Conservation (phyloP, 1,140 invertebrate species). For the Cylas formicarius region DNA sequence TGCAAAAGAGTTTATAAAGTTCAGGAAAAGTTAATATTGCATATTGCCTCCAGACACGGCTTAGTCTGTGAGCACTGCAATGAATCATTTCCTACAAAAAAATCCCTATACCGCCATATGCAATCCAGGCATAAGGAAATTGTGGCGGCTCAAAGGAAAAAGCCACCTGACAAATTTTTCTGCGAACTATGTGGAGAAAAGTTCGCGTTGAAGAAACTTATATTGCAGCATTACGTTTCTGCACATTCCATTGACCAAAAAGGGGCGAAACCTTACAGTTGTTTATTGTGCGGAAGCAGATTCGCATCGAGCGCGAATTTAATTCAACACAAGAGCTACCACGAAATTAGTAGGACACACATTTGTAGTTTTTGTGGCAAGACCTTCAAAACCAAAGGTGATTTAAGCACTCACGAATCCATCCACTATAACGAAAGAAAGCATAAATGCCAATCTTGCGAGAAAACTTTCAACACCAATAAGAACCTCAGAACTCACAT, state of each 20-base stretch:
- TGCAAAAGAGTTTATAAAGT: not conserved
- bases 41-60: too few relatives aligned
- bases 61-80: constrained; percentile 15
- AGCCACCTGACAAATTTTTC: constrained; percentile 17
- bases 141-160: constrained; percentile 8
- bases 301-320: constrained; percentile 26
- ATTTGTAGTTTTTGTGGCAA: constrained; percentile 51
- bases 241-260: constrained; percentile 25
- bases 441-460: constrained; percentile 59
- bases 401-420: constrained; percentile 46
- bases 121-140: constrained; percentile 3
- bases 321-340: constrained; percentile 30
- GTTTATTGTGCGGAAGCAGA: constrained; percentile 22
- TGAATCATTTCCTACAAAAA: constrained; percentile 9
- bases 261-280: constrained; percentile 27
- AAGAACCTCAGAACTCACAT: constrained; percentile 28
- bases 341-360: constrained; percentile 27
- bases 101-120: constrained; percentile 9
- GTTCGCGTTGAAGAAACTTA: constrained; percentile 19
- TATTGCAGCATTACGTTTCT: constrained; percentile 24
- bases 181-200: constrained; percentile 26
- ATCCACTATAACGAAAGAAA: constrained; percentile 62
- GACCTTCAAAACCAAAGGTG: constrained; percentile 50
- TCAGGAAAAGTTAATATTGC: not conserved
- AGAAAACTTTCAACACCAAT: constrained; percentile 47